These are phyloP conservation scores for Podilymbus podiceps DNA, from an alignment of 2,113 vertebrate genomes.

Conservation along the genomic window DNA sequence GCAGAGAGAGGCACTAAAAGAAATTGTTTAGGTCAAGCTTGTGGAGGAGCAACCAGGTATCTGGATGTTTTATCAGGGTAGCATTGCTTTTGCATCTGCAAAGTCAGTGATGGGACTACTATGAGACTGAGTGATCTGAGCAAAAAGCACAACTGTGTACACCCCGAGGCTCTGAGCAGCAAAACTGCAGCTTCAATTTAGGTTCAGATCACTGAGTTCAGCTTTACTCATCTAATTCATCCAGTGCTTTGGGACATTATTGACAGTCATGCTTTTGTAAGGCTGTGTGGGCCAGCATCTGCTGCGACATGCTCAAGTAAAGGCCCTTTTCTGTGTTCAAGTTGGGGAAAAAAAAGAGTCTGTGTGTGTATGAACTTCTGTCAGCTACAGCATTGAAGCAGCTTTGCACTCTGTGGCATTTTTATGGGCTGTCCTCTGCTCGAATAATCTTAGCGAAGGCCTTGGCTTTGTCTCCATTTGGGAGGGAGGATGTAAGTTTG, in stretches of 20 bases:
- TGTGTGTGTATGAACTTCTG: not conserved
- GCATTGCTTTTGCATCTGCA: not conserved
- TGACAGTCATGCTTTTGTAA: not conserved
- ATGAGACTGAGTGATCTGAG: not conserved
- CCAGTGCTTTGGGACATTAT: not conserved
- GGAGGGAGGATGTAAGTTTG: not conserved
- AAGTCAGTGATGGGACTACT: not conserved
- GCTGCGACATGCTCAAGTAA: not conserved
- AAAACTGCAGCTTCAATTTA: not conserved
- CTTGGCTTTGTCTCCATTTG: not conserved
- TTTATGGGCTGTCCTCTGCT: not conserved
- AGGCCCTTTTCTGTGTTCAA: not conserved
- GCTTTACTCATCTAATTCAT: not conserved
- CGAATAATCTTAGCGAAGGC: not conserved
- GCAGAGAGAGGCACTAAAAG: not conserved
- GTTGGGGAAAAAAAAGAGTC: not conserved
- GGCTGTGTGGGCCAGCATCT: not conserved
- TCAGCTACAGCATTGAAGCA: not conserved
- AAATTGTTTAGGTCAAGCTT: not conserved
- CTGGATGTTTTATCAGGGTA: not conserved
- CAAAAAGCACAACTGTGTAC: conserved; percentile 3
- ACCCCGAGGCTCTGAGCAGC: not conserved
- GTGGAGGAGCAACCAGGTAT: not conserved
- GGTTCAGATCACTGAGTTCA: not conserved
- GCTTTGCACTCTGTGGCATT: not conserved